These are phyloP conservation scores for Ptychobarbus kaznakovi DNA, from an alignment of 2,797 vertebrate genomes.

Conservation along the genomic window DNA sequence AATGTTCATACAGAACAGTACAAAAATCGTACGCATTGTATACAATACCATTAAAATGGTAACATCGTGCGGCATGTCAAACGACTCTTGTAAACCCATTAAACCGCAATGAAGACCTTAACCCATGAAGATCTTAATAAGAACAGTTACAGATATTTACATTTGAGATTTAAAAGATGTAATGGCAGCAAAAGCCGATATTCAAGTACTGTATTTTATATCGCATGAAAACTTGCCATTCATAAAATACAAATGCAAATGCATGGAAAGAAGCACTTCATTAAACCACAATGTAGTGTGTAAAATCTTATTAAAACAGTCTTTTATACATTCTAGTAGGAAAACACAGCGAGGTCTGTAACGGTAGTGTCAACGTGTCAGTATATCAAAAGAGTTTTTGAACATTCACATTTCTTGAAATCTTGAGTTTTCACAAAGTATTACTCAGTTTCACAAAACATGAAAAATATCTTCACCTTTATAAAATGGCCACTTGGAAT, in stretches of 20 bases:
- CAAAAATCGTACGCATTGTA: constrained; percentile 42
- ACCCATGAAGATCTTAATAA: constrained; percentile 11
- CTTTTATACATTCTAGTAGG: constrained; percentile 49
- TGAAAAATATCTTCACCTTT: constrained; percentile 87
- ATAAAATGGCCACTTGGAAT: constrained; percentile 93
- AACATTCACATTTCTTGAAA: constrained; percentile 54
- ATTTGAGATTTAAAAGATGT: constrained; percentile 37
- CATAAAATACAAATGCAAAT: constrained; percentile 50
- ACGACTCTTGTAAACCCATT: constrained; percentile 52
- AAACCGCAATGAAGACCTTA: constrained; percentile 33
- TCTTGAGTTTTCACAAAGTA: constrained; percentile 85
- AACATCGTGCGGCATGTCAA: constrained; percentile 53
- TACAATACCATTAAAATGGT: constrained; percentile 41
- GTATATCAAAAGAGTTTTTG: constrained; percentile 50
- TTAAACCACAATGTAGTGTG: constrained; percentile 32
- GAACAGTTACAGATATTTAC: constrained; percentile 49
- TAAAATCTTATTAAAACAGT: constrained; percentile 36
- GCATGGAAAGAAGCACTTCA: constrained; percentile 40
- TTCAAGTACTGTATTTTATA: constrained; percentile 55
- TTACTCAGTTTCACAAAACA: constrained; percentile 83
- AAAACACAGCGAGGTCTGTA: constrained; percentile 55
- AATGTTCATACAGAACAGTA: constrained; percentile 31
- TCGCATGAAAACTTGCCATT: constrained; percentile 43
- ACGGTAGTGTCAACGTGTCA: constrained; percentile 24
- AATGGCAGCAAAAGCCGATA: constrained; percentile 42